Conservation (phyloP, 2,888 invertebrate genomes). For the Sabellastarte sp. region DNA sequence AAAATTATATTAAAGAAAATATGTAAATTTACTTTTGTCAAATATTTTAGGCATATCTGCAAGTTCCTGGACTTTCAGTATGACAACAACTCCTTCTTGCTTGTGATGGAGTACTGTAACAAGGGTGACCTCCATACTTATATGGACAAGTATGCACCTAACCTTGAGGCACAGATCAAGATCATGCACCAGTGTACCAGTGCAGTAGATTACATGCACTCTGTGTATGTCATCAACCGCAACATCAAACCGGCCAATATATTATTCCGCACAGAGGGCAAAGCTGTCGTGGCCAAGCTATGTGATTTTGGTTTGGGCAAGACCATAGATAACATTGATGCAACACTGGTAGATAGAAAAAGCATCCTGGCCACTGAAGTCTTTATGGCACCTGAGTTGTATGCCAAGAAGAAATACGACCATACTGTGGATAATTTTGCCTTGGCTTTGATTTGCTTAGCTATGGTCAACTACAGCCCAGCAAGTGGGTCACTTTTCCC, state of each 20-base stretch:
- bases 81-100: neutral
- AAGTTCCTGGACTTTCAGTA: neutral
- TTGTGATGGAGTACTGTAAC: constrained; percentile 2
- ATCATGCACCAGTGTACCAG: constrained; percentile 2
- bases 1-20: too few relatives aligned
- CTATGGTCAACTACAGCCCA: too few relatives aligned
- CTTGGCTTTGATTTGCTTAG: too few relatives aligned
- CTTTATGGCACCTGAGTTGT: too few relatives aligned
- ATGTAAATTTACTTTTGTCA: too few relatives aligned
- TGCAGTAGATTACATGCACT: neutral
- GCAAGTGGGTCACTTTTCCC: too few relatives aligned
- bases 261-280: neutral
- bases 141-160: neutral
- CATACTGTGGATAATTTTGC: too few relatives aligned
- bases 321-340: too few relatives aligned
- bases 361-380: too few relatives aligned
- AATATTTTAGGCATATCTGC: neutral
- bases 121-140: neutral
- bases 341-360: too few relatives aligned
- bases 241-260: constrained; percentile 1
- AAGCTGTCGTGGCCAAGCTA: neutral
- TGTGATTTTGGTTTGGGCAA: constrained; percentile 3
- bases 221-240: neutral
- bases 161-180: neutral
- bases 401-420: too few relatives aligned